Percentiles rank a stretch among this genome's conserved stretches.
Conservation (phyloP, 2,797 vertebrate genomes). For the Pachyuromys duprasi region DNA sequence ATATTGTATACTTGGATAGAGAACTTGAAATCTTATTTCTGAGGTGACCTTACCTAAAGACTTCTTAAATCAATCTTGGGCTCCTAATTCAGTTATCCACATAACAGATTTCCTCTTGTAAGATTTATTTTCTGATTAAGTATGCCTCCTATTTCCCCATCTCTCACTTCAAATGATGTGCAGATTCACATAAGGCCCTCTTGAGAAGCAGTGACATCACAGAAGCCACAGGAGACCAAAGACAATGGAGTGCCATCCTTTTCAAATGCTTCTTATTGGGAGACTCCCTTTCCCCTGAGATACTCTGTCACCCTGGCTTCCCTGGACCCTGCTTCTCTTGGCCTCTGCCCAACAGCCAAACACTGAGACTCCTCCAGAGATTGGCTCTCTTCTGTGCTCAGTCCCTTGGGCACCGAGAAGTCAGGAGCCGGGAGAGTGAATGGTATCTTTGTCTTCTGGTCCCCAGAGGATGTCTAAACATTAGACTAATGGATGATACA, state of each 20-base stretch:
- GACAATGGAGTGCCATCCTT: slow-evolving; percentile 3
- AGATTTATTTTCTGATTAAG: background rate
- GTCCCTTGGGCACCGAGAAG: background rate
- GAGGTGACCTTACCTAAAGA: background rate
- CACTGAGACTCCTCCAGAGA: slow-evolving; percentile 40
- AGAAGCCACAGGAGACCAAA: background rate
- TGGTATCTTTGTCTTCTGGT: slow-evolving; percentile 49
- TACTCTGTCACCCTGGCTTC: background rate
- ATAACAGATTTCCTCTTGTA: background rate
- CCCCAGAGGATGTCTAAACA: background rate
- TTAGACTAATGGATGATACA: background rate
- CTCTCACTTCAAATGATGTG: background rate
- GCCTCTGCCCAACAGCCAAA: slow-evolving; percentile 40
- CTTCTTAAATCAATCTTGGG: background rate
- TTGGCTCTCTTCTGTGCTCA: background rate
- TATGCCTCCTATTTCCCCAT: background rate
- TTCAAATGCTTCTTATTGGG: background rate
- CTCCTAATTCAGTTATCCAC: slow-evolving; percentile 6
- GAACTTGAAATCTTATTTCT: slow-evolving; percentile 10
- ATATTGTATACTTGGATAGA: no score
- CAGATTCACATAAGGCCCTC: background rate
- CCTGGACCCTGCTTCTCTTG: background rate
- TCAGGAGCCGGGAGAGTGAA: background rate
- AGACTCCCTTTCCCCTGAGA: background rate
- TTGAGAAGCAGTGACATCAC: background rate